Conservation (phyloP, 2,797 vertebrate genomes). For the Sebastes baramenuke region DNA sequence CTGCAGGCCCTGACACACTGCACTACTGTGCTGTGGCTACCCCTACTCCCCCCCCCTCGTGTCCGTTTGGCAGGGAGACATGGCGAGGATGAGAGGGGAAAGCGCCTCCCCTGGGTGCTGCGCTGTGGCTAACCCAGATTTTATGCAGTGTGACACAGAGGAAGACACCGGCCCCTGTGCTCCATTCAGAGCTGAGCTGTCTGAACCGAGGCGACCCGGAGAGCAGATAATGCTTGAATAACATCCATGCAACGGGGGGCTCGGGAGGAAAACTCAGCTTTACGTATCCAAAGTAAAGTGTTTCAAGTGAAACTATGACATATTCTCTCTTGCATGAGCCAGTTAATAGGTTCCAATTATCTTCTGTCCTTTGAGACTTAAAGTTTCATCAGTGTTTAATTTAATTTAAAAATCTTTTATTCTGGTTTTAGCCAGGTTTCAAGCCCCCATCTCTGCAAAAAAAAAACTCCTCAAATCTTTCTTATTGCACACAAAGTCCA, state of each 20-base stretch:
- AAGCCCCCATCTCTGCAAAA: not conserved
- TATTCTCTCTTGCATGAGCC: not conserved
- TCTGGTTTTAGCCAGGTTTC: not conserved
- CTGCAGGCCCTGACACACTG: slow-evolving; percentile 67
- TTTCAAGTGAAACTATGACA: not conserved
- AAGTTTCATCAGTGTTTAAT: not conserved
- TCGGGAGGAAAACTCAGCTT: not conserved
- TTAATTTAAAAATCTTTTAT: not conserved
- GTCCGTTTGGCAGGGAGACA: slow-evolving; percentile 66
- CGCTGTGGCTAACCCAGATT: slow-evolving; percentile 71
- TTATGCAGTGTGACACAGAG: slow-evolving; percentile 72
- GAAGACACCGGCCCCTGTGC: slow-evolving; percentile 60
- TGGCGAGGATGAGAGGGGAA: slow-evolving; percentile 67
- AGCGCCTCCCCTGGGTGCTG: slow-evolving; percentile 63
- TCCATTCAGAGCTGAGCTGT: slow-evolving; percentile 56
- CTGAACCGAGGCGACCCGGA: slow-evolving; percentile 39
- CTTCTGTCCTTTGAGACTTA: not conserved
- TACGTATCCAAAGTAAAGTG: not conserved
- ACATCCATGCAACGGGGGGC: not conserved
- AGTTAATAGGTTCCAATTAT: not conserved
- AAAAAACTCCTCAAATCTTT: not conserved
- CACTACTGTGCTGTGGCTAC: slow-evolving; percentile 47
- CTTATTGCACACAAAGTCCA: not conserved
- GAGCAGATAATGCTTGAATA: slow-evolving; percentile 29
- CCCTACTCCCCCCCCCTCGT: not conserved